Evolutionary conservation across 2,113 vertebrate species (phyloP).

Genomic region (Petrocephalus microphthalmus): DNA sequence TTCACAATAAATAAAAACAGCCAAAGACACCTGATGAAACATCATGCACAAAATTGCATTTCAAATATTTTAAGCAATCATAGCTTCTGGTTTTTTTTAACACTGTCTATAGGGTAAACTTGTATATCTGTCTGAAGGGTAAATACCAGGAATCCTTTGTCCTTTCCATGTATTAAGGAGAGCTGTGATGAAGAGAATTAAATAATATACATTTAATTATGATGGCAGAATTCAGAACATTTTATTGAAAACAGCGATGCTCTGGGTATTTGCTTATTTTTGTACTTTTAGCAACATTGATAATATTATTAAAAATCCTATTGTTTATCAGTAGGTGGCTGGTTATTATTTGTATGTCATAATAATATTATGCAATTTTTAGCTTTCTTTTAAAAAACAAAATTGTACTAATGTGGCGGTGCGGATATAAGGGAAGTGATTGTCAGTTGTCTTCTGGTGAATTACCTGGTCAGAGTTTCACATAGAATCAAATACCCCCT

Average conservation of each 20-base stretch:
- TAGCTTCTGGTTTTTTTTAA: neutral
- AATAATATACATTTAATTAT: neutral
- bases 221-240: neutral
- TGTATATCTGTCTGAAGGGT: neutral
- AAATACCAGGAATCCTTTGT: neutral
- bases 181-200: neutral
- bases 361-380: neutral
- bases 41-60: neutral
- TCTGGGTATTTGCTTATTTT: slow-evolving; percentile 61
- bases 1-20: neutral
- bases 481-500: slow-evolving; percentile 28
- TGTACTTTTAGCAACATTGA: neutral
- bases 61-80: neutral
- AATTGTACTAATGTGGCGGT: neutral
- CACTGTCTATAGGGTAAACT: neutral
- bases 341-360: neutral
- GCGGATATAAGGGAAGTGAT: neutral
- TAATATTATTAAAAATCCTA: neutral
- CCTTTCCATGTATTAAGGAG: neutral
- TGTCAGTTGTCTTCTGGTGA: slow-evolving; percentile 7
- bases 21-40: neutral
- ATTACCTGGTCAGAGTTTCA: neutral
- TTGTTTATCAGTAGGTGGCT: neutral
- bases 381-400: neutral
- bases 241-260: slow-evolving; percentile 58